phyloP scores from a whole-genome alignment of 2,797 vertebrate genomes.

The Apodemus agrarius region DNA sequence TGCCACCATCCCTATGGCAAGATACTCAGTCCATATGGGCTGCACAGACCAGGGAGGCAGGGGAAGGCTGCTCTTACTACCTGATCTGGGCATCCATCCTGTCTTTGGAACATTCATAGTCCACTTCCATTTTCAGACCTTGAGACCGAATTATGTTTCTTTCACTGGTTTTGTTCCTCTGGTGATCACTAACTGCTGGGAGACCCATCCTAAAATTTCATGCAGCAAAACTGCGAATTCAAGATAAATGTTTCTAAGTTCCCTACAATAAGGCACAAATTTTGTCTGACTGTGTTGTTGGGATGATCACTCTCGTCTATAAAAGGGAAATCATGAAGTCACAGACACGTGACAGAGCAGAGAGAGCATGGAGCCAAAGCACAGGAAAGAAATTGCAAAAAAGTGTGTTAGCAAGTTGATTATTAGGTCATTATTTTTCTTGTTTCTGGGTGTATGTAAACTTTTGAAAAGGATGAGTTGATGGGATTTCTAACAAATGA shows the following conservation, averaged over 20 bases:
- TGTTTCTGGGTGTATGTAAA: background rate
- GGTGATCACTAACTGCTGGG: background rate
- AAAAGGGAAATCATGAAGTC: background rate
- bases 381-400: background rate
- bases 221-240: background rate
- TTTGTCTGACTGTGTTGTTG: background rate
- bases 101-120: background rate
- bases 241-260: slow-evolving; percentile 35
- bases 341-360: background rate
- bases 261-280: background rate
- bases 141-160: background rate
- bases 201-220: background rate
- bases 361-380: background rate
- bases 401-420: background rate
- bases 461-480: slow-evolving; percentile 43
- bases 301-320: background rate
- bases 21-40: background rate
- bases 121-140: background rate
- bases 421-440: slow-evolving; percentile 41
- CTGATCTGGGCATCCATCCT: background rate
- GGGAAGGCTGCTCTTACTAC: background rate
- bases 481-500: slow-evolving; percentile 16
- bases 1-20: background rate
- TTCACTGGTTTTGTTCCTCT: background rate
- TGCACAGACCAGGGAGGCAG: background rate